These are phyloP conservation scores for Antechinus stuartii DNA, from an alignment of 2,113 vertebrate species.

Conservation along the genomic window DNA sequence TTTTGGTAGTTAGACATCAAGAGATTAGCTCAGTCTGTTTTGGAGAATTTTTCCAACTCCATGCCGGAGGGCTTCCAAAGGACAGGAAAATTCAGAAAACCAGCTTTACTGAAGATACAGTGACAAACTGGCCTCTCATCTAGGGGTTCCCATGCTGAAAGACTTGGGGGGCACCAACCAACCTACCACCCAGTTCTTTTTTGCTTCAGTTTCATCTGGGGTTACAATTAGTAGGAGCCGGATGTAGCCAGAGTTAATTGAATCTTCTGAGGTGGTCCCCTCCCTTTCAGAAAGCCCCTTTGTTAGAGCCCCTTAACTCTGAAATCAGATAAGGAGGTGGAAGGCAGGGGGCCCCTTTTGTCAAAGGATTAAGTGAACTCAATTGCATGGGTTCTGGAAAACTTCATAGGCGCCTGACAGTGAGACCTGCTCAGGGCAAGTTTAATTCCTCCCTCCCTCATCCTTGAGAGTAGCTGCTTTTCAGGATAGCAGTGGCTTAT, in stretches of 20 bases:
- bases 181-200: not conserved
- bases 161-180: not conserved
- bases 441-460: conserved; percentile 17
- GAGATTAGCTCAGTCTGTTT: not conserved
- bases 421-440: not conserved
- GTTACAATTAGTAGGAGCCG: not conserved
- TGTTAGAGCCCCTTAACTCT: conserved; percentile 68
- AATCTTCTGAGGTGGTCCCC: conserved; percentile 52
- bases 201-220: conserved; percentile 28
- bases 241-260: conserved; percentile 43
- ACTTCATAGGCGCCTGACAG: not conserved
- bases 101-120: too few species aligned
- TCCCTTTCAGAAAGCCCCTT: conserved; percentile 59
- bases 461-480: conserved; percentile 10
- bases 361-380: conserved; percentile 78
- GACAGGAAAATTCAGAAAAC: conserved; percentile 5
- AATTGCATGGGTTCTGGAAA: conserved; percentile 54
- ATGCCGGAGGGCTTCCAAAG: not conserved
- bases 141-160: not conserved
- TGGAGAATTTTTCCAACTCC: not conserved
- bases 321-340: conserved; percentile 74
- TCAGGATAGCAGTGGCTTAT: not conserved
- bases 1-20: not conserved
- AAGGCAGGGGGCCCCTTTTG: conserved; percentile 68
- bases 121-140: not conserved